Conservation (phyloP, 2,113 vertebrate genomes). For the Rutilus rutilus region DNA sequence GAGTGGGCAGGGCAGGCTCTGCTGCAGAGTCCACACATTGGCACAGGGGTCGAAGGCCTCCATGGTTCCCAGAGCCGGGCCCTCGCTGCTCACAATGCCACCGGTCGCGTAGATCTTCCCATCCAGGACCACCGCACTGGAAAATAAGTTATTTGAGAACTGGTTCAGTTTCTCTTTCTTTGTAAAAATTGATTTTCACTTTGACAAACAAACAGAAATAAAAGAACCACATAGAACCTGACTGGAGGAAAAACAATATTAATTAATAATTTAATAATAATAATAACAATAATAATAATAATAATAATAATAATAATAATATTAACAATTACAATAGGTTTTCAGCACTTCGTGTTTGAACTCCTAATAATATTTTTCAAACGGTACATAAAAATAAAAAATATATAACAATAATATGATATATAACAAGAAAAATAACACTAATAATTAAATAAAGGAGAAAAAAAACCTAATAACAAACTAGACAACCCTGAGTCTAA, state of each 20-base stretch:
- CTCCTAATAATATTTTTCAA: too few species aligned
- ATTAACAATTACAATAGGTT: too few species aligned
- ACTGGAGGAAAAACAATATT: background rate
- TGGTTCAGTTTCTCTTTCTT: background rate
- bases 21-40: constrained; percentile 91
- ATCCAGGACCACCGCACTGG: constrained; percentile 91
- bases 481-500: too few species aligned
- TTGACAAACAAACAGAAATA: background rate
- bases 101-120: constrained; percentile 95
- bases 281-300: background rate
- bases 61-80: constrained; percentile 96
- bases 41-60: constrained; percentile 90
- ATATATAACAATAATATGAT: too few species aligned
- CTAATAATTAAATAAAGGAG: too few species aligned
- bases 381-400: too few species aligned
- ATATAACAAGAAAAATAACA: too few species aligned
- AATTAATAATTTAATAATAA: background rate
- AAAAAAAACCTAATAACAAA: too few species aligned
- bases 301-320: background rate
- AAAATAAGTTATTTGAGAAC: background rate
- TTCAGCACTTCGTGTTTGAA: too few species aligned
- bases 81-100: constrained; percentile 96
- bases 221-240: background rate
- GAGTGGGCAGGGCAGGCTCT: constrained; percentile 96
- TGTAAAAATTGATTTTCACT: background rate